phyloP scores from a whole-genome alignment of 2,888 invertebrate species.

The Cheilosia vernalis region DNA sequence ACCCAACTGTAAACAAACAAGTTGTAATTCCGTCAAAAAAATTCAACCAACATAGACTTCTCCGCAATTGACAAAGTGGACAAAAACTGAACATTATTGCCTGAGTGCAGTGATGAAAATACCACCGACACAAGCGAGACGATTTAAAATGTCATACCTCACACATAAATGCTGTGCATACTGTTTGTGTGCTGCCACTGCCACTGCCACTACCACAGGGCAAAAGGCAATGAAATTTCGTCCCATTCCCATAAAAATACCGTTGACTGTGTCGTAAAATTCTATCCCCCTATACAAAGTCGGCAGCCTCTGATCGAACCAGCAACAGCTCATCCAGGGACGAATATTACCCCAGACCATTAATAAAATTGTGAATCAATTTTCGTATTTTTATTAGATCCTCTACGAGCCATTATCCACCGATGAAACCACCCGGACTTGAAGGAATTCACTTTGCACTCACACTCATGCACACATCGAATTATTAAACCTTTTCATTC shows the following conservation, averaged over 20 bases:
- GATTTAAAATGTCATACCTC: neutral
- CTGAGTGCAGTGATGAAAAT: neutral
- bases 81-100: no score
- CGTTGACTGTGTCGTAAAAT: slow-evolving; percentile 54
- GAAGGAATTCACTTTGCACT: slow-evolving; percentile 37
- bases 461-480: neutral
- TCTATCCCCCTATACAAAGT: slow-evolving; percentile 33
- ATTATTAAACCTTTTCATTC: neutral
- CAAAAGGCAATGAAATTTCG: slow-evolving; percentile 38
- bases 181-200: slow-evolving; percentile 7
- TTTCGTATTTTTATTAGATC: slow-evolving; percentile 61
- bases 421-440: slow-evolving; percentile 30
- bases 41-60: no score
- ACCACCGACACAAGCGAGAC: neutral
- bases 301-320: neutral
- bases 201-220: slow-evolving; percentile 14
- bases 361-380: slow-evolving; percentile 72
- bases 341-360: slow-evolving; percentile 45
- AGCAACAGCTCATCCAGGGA: slow-evolving; percentile 36
- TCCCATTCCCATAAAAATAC: slow-evolving; percentile 51
- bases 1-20: no score
- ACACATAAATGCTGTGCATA: neutral
- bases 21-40: no score
- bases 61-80: no score
- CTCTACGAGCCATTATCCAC: slow-evolving; percentile 38